Evolutionary conservation across 2,797 vertebrate species (phyloP), one percentile per base, ranked within the genome.

Genomic region (Psittacula derbiana): DNA sequence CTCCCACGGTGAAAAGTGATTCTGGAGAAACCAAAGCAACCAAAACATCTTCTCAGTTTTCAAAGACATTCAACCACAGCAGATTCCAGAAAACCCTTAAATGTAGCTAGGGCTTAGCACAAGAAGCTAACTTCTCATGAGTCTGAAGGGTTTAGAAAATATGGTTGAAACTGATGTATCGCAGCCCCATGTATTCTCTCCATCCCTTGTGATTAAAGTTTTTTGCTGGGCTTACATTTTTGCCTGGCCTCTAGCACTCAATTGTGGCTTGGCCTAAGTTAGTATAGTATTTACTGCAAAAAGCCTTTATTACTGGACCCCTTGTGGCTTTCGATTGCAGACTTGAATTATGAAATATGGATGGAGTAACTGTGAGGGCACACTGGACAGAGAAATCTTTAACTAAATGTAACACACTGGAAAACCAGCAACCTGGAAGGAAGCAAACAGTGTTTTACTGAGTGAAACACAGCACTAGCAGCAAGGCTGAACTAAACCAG

Each of bases 181-280:
- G 73, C 80, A 71, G 64, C 44, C 71, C 64, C 62, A 20, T 3
- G 41, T 50, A 50, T 66, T 80, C 61, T 31, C 83, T 52, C 75
- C 55, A 49, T 16, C 71, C 76, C 73, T 60, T 84, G 66, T 73
- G 90, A 96, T 91, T 90, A 84, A 90, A 95, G 73, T 50, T 70
- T 80, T 95, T 73, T 80, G 94, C 92, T 90, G 70, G 93, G 87
- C 89, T 96, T 71, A 90, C 87, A 88, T 96, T 96, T 94, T 95
- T 76, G 52, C 60, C 88, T 82, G 90, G 92, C 92, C 86, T 96
- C 92, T 43, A 93, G 88, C 91, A 75, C 17, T 92, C 82, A 75
- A 2, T 30, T 95, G 95, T 90, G 95, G 95, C 92, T 96, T 95
- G 94, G 95, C 87, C 82, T 49, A 87, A 71, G 60, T 67, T 23